Evolutionary conservation across 2,888 invertebrate genomes (phyloP), one percentile per base, ranked within the genome.

Genomic region (Parnassius glacialis): DNA sequence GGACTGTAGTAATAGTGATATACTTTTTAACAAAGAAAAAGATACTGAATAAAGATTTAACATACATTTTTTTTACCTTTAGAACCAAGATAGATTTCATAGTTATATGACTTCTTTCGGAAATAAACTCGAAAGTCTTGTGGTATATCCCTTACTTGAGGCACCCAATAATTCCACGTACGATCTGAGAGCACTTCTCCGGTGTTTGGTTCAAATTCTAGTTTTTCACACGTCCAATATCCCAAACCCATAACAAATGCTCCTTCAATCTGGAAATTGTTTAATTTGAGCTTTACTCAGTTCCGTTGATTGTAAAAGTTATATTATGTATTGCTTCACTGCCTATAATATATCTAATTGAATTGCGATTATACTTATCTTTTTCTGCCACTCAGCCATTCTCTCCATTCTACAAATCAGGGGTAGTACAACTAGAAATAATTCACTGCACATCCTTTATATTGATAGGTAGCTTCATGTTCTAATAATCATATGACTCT

Each of bases 121-220:
- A 95, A 91, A 44, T 89, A 89, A 2, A 94, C 81, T 55, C 94
- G 86, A 66, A 94, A 93, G 78, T 94, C 93, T 12, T 92, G 83
- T 0, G 94, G 94, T 70, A 94, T 94, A 71, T 95, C 95, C 70
- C 93, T 93, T 0, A 92, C 89, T n/a, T 93, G 93, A 0, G 94
- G 94, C 11, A 93, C 92, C 74, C 94, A 93, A 73, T 94, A 95
- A 64, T 91, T 92, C 95, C 95, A 96, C 10, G 95, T 94, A 59
- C 94, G 90, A 72, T 93, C 89, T n/a, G 95, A 94, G 7, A 94
- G 80, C 9, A 94, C 74, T 68, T 90, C 83, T 1, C 95, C 95
- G 16, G 93, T 92, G 25, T 83, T 74, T 11, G 87, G 79, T 68
- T 93, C 90, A 69, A 92, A 94, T 5, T 93, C 83, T 56, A 94